phyloP scores from a whole-genome alignment of 1,140 invertebrate species.

The Trachymyrmex septentrionalis region DNA sequence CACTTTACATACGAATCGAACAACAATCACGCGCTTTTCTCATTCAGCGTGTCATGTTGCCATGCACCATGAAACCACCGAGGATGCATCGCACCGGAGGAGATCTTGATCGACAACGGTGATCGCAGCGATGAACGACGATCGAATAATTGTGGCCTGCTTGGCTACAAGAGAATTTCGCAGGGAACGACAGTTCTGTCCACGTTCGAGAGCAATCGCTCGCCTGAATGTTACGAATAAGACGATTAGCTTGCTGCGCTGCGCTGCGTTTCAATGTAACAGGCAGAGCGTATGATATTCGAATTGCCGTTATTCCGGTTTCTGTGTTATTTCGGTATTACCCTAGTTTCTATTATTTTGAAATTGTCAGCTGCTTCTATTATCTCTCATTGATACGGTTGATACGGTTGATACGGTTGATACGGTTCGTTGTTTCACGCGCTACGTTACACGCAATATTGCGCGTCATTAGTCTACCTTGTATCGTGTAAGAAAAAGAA shows the following conservation, averaged over 20 bases:
- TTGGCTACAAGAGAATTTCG: conserved; percentile 15
- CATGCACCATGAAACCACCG: background rate
- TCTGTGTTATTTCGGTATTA: conserved; percentile 41
- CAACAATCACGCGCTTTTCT: conserved; percentile 8
- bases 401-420: too few relatives aligned
- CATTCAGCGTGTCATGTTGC: background rate
- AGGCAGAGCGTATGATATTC: conserved; percentile 10
- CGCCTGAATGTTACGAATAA: conserved; percentile 47
- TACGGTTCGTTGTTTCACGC: background rate
- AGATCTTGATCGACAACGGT: background rate
- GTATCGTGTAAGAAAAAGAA: background rate
- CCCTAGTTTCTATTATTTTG: conserved; percentile 36
- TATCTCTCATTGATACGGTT: conserved; percentile 8
- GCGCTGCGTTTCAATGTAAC: conserved; percentile 28
- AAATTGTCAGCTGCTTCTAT: conserved; percentile 32
- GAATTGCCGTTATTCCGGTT: conserved; percentile 25
- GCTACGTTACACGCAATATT: background rate
- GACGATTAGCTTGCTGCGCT: conserved; percentile 41
- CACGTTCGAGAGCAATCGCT: background rate
- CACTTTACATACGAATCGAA: conserved; percentile 39
- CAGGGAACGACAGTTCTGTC: background rate
- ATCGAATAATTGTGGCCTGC: conserved; percentile 28
- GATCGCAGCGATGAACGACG: too few relatives aligned
- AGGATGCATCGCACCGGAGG: background rate
- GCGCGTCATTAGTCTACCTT: conserved; percentile 12